These are phyloP conservation scores for Pica pica DNA, from an alignment of 2,113 vertebrate species.

Conservation along the genomic window DNA sequence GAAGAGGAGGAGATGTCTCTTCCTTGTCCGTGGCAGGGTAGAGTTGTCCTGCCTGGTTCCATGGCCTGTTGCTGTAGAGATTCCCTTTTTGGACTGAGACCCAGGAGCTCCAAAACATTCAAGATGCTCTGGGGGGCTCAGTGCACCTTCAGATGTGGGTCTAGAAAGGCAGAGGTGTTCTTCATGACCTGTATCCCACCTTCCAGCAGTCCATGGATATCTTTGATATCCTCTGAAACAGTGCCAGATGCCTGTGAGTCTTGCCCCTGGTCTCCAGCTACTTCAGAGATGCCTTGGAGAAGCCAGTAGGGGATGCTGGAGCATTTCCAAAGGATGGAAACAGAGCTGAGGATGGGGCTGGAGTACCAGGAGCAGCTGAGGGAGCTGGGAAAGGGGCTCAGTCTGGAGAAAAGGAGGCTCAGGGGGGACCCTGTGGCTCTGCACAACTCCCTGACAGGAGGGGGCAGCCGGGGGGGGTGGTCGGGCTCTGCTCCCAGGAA, in stretches of 20 bases:
- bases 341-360: neutral
- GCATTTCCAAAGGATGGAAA: neutral
- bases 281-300: neutral
- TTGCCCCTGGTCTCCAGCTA: neutral
- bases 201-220: neutral
- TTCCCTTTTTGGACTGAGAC: neutral
- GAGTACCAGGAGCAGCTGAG: neutral
- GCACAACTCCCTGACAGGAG: neutral
- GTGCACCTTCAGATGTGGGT: neutral
- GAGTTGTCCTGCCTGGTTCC: neutral
- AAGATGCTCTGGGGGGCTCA: neutral
- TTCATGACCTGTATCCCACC: neutral
- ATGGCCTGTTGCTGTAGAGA: neutral
- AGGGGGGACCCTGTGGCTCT: neutral
- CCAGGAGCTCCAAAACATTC: neutral
- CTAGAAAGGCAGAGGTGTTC: neutral
- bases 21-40: neutral
- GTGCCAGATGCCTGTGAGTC: neutral
- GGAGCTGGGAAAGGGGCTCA: neutral
- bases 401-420: neutral
- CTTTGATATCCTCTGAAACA: neutral
- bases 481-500: neutral
- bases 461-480: fast-evolving
- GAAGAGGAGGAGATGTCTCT: neutral
- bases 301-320: neutral